phyloP scores from a whole-genome alignment of 2,888 invertebrate species.

The Papilio protenor region DNA sequence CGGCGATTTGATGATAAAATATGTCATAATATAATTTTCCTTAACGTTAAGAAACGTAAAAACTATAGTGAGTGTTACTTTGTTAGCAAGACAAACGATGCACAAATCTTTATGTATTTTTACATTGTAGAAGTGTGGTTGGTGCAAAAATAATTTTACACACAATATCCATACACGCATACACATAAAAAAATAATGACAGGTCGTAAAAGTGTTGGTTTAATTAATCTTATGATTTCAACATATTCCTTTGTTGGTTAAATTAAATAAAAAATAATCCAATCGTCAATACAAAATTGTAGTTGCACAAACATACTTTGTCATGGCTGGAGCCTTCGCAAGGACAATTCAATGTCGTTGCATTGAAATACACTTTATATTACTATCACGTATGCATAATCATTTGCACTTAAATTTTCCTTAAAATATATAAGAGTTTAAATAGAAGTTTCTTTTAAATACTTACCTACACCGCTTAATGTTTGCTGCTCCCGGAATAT shows the following conservation, averaged over 20 bases:
- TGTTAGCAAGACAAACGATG: too few relatives aligned
- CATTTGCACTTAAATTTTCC: not conserved
- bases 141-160: not conserved
- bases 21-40: slow-evolving; percentile 7
- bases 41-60: not conserved
- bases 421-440: not conserved
- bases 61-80: too few relatives aligned
- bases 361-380: slow-evolving; percentile 9
- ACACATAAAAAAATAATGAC: too few relatives aligned
- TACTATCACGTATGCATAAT: slow-evolving; percentile 9
- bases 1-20: slow-evolving; percentile 2
- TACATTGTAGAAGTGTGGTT: not conserved
- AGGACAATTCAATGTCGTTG: slow-evolving; percentile 6
- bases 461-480: not conserved
- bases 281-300: not conserved
- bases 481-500: not conserved
- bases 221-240: not conserved
- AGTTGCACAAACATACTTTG: not conserved
- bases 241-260: not conserved
- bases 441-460: not conserved
- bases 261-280: not conserved
- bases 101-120: too few relatives aligned
- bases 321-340: not conserved
- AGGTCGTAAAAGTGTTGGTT: not conserved
- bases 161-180: not conserved